Conservation (phyloP, 2,113 vertebrate genomes). For the Cheirogaleus medius region DNA sequence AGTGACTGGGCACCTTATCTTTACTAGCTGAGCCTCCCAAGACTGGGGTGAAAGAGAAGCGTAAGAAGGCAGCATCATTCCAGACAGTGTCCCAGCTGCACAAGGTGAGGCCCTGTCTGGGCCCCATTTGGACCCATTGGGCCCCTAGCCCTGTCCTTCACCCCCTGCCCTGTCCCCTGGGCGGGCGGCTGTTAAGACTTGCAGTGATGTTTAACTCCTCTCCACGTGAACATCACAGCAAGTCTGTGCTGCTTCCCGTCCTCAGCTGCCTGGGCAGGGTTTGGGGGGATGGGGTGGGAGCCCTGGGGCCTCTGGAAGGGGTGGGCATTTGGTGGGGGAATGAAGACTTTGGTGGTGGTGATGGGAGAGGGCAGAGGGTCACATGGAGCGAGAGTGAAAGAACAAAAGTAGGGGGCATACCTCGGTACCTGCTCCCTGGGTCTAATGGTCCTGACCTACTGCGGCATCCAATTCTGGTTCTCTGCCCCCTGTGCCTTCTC, state of each 20-base stretch:
- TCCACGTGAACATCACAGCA: slow-evolving; percentile 99
- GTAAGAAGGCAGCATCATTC: slow-evolving; percentile 94
- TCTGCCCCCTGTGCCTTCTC: slow-evolving; percentile 56
- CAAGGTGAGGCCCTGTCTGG: slow-evolving; percentile 86
- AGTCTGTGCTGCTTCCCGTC: slow-evolving; percentile 98
- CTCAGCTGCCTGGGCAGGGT: slow-evolving; percentile 69
- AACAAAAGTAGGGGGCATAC: accelerated
- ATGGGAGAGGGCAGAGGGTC: background rate
- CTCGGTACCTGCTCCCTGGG: background rate
- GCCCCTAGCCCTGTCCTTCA: background rate
- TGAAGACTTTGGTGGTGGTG: background rate
- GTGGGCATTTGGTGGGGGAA: background rate
- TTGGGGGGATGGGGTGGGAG: background rate
- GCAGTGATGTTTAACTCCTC: slow-evolving; percentile 99
- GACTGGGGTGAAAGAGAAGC: slow-evolving; percentile 90
- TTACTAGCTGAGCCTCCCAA: slow-evolving; percentile 83
- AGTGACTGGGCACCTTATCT: slow-evolving; percentile 12
- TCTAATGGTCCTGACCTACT: background rate
- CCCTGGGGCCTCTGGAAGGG: background rate
- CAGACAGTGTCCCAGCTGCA: slow-evolving; percentile 95
- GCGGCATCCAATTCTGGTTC: slow-evolving; percentile 49
- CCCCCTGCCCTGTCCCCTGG: slow-evolving; percentile 66
- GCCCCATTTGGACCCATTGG: accelerated
- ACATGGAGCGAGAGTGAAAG: background rate
- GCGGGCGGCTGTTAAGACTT: slow-evolving; percentile 96